phyloP scores from a whole-genome alignment of 2,113 vertebrate genomes.

The Rhagologus leucostigma region DNA sequence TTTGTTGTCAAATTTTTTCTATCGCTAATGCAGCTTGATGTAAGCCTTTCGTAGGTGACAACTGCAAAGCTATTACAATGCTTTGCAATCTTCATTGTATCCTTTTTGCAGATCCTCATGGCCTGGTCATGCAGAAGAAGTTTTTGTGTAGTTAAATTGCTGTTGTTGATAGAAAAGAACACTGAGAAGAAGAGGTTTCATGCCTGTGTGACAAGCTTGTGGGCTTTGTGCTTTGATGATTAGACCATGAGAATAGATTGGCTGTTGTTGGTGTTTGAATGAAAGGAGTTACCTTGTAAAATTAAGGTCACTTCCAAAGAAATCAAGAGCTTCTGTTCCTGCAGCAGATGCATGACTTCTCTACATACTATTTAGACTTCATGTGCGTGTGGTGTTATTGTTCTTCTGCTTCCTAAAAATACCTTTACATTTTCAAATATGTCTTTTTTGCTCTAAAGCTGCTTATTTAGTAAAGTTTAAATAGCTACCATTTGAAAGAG shows the following conservation, averaged over 20 bases:
- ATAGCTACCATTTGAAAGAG: not conserved
- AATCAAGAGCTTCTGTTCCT: not conserved
- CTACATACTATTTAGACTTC: not conserved
- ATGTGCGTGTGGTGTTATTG: not conserved
- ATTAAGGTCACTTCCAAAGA: not conserved
- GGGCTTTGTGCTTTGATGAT: not conserved
- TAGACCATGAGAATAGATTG: not conserved
- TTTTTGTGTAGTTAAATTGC: not conserved
- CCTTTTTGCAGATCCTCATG: not conserved
- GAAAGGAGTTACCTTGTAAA: not conserved
- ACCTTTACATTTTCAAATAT: not conserved
- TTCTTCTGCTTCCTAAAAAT: not conserved
- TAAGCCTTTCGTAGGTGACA: not conserved
- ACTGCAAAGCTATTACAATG: not conserved
- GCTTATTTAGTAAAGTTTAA: slow-evolving; percentile 2
- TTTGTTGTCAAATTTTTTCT: not conserved
- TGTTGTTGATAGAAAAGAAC: not conserved
- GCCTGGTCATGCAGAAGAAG: not conserved
- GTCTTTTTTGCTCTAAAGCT: not conserved
- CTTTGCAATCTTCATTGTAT: not conserved
- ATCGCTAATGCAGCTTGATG: not conserved
- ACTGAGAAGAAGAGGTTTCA: not conserved
- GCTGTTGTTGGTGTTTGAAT: not conserved
- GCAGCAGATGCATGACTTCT: not conserved
- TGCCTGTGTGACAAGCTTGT: not conserved